Base-by-base conservation (phyloP, 2,113 vertebrate species). In the Spizaetus ornatus region DNA sequence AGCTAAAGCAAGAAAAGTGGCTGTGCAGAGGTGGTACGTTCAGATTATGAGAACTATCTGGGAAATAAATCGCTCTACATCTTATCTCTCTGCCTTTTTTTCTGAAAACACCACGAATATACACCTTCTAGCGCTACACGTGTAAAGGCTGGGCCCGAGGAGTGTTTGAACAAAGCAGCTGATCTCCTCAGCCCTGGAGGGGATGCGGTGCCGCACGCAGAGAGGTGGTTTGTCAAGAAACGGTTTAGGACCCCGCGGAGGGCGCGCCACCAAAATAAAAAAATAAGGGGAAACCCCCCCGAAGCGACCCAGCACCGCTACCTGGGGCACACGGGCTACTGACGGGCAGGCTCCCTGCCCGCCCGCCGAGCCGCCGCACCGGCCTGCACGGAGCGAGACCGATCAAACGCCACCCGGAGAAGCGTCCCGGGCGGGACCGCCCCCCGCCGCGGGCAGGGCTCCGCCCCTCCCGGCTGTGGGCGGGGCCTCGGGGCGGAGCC, bases 141-240 rank as follows among this genome's bases (percentile, higher is more conserved):
- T 8, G 58, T 9, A 10, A 2, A 22, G 63, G 48, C 61, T 11
- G 81, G 63, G 52, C 58, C 32, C 8, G 55, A 6, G 13, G 62
- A 48, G 27, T 1, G 7, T 1, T 3, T 6, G 79, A 92, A 93
- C 89, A 93, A 91, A 93, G 91, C 93, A 2, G 83, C 67, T 2
- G 70, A 31, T 48, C 50, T 5, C 14, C 78, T 23, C 56, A 11
- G 53, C 55, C 23, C 70, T 2, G 43, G 43, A 31, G 67, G 50
- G 71, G 32, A 15, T 26, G 72, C 58, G 48, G 69, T 19, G 79
- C 87, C 5, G 26, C 31, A 11, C 36, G 25, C 43, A 19, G 7
- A 6, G 11, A 6, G 42, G 7, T 5, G 32, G 23, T 2, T 0
- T 20, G 4, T 0, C 63, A 2, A 7, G 29, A 12, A 22, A 3